These are phyloP conservation scores for Sebastolobus altivelis DNA, from an alignment of 2,797 vertebrate genomes.

Conservation along the genomic window DNA sequence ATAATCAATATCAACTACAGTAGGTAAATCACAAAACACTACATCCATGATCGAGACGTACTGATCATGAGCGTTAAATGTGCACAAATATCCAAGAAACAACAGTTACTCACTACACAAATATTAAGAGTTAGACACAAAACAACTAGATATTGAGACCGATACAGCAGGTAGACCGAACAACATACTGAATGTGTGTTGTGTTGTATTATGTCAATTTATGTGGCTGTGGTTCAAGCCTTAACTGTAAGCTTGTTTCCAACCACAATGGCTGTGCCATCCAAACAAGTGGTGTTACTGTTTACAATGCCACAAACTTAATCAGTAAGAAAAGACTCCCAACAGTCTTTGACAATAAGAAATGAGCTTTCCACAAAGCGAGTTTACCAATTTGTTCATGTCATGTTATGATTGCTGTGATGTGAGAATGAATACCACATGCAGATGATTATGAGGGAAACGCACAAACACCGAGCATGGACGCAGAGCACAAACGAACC, in stretches of 20 bases:
- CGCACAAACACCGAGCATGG: slow-evolving; percentile 68
- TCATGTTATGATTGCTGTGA: slow-evolving; percentile 74
- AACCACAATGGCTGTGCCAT: slow-evolving; percentile 42
- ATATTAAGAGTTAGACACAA: slow-evolving; percentile 50
- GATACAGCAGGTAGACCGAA: slow-evolving; percentile 53
- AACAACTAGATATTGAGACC: slow-evolving; percentile 57
- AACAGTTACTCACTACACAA: slow-evolving; percentile 59
- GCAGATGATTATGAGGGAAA: slow-evolving; percentile 78
- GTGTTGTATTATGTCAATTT: slow-evolving; percentile 21
- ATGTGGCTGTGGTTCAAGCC: slow-evolving; percentile 27
- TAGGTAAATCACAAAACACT: slow-evolving; percentile 42
- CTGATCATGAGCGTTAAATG: slow-evolving; percentile 57
- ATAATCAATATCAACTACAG: slow-evolving; percentile 26
- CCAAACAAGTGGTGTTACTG: slow-evolving; percentile 45
- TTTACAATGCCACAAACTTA: slow-evolving; percentile 42
- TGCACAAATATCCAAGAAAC: slow-evolving; percentile 61
- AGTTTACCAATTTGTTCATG: slow-evolving; percentile 44
- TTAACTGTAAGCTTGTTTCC: slow-evolving; percentile 40
- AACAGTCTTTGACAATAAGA: slow-evolving; percentile 22
- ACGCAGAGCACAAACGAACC: slow-evolving; percentile 46
- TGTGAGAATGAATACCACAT: slow-evolving; percentile 76
- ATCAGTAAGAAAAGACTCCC: slow-evolving; percentile 19
- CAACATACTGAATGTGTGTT: slow-evolving; percentile 54
- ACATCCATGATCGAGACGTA: slow-evolving; percentile 61
- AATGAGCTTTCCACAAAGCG: slow-evolving; percentile 34